Evolutionary conservation across 2,113 vertebrate genomes (phyloP).

Genomic region (Colaptes auratus): DNA sequence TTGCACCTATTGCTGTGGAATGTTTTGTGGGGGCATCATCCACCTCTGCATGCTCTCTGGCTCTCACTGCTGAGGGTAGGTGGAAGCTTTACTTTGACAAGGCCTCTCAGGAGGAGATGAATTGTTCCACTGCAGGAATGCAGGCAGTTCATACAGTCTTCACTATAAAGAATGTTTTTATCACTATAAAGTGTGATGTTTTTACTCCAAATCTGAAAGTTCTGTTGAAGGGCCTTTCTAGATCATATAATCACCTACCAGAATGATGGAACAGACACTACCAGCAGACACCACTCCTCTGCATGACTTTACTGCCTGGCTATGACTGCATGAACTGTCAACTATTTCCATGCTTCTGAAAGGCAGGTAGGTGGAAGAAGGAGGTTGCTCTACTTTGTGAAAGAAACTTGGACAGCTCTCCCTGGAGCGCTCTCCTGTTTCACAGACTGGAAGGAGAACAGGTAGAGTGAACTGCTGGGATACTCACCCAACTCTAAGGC

Average conservation of each 20-base stretch:
- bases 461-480: background rate
- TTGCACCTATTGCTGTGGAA: background rate
- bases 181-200: background rate
- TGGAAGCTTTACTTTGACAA: background rate
- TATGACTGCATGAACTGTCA: background rate
- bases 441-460: background rate
- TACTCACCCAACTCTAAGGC: conserved; percentile 93
- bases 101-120: background rate
- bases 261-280: background rate
- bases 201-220: background rate
- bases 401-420: background rate
- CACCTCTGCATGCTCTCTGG: background rate
- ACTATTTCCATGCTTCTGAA: accelerated
- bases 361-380: background rate
- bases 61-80: background rate
- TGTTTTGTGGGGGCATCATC: background rate
- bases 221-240: background rate
- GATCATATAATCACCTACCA: background rate
- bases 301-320: background rate
- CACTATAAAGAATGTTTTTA: background rate
- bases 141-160: background rate
- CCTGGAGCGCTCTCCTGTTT: background rate
- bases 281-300: background rate
- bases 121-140: background rate
- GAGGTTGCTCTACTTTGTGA: background rate